A percentile compares a stretch with the other conserved stretches of the same genome.
These are phyloP conservation scores for Limnephilus rhombicus DNA, from an alignment of 2,888 invertebrate genomes.

Conservation along the genomic window DNA sequence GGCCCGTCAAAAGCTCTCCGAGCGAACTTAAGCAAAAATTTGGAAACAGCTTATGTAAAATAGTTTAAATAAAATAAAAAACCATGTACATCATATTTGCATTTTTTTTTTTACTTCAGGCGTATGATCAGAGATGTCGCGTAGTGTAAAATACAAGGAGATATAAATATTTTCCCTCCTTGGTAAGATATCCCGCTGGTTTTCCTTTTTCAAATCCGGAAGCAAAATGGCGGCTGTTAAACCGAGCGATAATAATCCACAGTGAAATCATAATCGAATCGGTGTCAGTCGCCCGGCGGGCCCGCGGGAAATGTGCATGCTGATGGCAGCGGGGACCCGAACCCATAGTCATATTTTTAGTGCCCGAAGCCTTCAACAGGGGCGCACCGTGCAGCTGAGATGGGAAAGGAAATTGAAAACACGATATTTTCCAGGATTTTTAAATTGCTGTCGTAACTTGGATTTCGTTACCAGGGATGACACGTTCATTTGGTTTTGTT, in stretches of 20 bases:
- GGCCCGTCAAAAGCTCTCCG: too few species aligned
- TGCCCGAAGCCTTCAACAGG: background rate
- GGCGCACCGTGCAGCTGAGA: background rate
- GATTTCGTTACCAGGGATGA: background rate
- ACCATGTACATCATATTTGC: too few species aligned
- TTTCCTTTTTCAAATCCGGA: slow-evolving; percentile 43
- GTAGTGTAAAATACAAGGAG: background rate
- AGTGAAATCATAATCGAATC: slow-evolving; percentile 47
- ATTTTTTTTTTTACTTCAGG: background rate
- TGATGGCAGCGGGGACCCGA: slow-evolving; percentile 25
- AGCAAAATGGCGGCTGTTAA: slow-evolving; percentile 32
- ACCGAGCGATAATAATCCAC: slow-evolving; percentile 47
- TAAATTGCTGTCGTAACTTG: background rate
- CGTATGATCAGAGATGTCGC: background rate
- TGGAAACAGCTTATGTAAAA: too few species aligned
- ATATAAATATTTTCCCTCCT: too few species aligned
- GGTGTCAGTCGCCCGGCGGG: slow-evolving; percentile 12
- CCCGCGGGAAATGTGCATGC: slow-evolving; percentile 49
- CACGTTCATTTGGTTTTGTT: background rate
- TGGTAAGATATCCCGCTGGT: background rate
- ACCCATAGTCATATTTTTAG: slow-evolving; percentile 24
- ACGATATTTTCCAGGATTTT: background rate
- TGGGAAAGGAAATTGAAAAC: background rate
- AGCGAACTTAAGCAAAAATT: too few species aligned
- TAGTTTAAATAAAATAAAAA: too few species aligned